Base-by-base conservation (phyloP, 1,140 invertebrate species). In the Aphelenchoides avenae region DNA sequence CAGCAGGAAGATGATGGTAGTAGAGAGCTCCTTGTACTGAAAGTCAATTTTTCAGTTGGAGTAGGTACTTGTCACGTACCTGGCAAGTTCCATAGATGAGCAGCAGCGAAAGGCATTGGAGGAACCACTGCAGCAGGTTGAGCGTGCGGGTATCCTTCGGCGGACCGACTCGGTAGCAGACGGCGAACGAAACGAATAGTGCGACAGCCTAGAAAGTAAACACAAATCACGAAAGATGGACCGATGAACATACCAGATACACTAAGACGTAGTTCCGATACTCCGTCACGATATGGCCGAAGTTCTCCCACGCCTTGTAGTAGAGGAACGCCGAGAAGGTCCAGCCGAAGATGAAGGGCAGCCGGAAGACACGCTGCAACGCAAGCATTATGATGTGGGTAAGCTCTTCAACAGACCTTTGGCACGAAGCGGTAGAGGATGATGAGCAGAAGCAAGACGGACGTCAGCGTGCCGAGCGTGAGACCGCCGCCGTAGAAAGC, bases 161-260 rank as follows among this genome's bases (percentile, higher is more conserved):
- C 5, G 59, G 59, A 6, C 59, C 59, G 18, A 54, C 24, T 15
- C 59, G 26, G 29, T 61, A 61, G 30, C 59, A 61, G 9, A 61
- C 48, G 13, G 52, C 53, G 13, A 56, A 34, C n/a, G 48, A 54
- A 53, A 56, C 1, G 29, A 56, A 15, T 24, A n/a, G 27, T 39
- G 41, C 49, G 13, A 56, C 30, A 11, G 33, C 44, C 52, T 53
- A 27, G 5, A 18, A 18, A 24, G 13, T 49, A 52, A 24, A 34
- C 15, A 15, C 13, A 52, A 55, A 53, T 24, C 51, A 26, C 29
- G 33, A 36, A 18, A 13, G n/a, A 13, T 13, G n/a, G 13, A 18
- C 18, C 34, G n/a, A 36, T 13, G 13, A 36, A 53, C n/a, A 11
- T 13, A 53, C 52, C 52, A 53, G 52, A 30, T 53, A 53, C 24